Conservation (phyloP, 2,113 vertebrate species). For the Chascanopsetta lugubris region DNA sequence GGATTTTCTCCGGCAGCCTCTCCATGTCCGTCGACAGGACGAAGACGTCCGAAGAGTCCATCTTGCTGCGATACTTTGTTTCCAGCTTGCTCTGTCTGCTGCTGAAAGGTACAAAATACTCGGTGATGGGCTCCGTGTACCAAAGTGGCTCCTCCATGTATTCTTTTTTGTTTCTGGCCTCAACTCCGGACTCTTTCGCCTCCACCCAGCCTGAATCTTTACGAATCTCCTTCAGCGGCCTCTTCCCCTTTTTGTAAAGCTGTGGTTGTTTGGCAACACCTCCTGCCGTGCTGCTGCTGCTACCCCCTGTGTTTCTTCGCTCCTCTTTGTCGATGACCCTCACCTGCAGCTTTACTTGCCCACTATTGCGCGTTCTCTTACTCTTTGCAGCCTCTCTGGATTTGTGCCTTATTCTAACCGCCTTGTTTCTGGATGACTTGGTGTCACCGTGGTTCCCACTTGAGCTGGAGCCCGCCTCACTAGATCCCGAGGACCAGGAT, state of each 20-base stretch:
- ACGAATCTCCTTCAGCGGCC: conserved; percentile 86
- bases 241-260: conserved; percentile 91
- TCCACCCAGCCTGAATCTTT: conserved; percentile 84
- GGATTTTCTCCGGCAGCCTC: conserved; percentile 88
- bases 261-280: conserved; percentile 82
- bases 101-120: conserved; percentile 94
- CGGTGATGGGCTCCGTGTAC: conserved; percentile 97
- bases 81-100: conserved; percentile 95
- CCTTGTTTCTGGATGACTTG: conserved; percentile 82
- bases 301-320: conserved; percentile 77
- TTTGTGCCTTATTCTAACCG: conserved; percentile 89
- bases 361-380: conserved; percentile 86
- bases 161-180: conserved; percentile 86
- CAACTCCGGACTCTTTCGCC: conserved; percentile 81
- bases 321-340: conserved; percentile 86
- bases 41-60: conserved; percentile 77
- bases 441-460: conserved; percentile 90
- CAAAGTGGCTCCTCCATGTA: conserved; percentile 98
- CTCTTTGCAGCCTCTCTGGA: conserved; percentile 87
- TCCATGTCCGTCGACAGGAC: conserved; percentile 80
- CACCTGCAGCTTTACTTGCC: conserved; percentile 85
- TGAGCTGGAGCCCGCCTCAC: conserved; percentile 96
- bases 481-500: conserved; percentile 97
- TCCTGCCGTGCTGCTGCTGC: conserved; percentile 78
- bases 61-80: conserved; percentile 92